A percentile compares a stretch with the other conserved stretches of the same genome.
Conservation (phyloP, 2,113 vertebrate genomes). For the Istiophorus platypterus region DNA sequence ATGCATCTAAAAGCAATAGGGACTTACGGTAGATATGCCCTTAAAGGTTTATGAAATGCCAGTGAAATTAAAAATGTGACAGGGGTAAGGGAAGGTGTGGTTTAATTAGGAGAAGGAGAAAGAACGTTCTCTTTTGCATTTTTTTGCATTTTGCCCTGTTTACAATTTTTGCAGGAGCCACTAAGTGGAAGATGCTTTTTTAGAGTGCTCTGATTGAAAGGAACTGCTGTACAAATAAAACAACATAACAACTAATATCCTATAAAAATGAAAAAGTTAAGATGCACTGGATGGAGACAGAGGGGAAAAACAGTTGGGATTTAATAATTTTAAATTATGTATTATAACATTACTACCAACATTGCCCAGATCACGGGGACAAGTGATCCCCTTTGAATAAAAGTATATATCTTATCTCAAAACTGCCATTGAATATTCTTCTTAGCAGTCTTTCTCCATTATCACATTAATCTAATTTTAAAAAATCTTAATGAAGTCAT, state of each 20-base stretch:
- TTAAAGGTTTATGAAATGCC: slow-evolving; percentile 51
- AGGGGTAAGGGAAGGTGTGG: background rate
- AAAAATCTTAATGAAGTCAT: background rate
- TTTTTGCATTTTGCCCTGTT: slow-evolving; percentile 26
- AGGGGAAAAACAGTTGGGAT: background rate
- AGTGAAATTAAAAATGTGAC: slow-evolving; percentile 39
- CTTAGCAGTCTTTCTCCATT: background rate
- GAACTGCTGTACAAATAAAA: background rate
- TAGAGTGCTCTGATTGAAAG: background rate
- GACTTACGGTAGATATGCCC: slow-evolving; percentile 22
- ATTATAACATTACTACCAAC: background rate
- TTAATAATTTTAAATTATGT: background rate
- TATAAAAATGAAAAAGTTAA: background rate
- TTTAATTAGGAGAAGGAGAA: slow-evolving; percentile 22
- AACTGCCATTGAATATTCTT: too few species aligned
- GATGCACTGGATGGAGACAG: background rate
- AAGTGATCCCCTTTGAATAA: too few species aligned
- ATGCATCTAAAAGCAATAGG: slow-evolving; percentile 19
- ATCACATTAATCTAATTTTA: background rate
- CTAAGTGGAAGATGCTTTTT: background rate
- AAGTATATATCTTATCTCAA: background rate
- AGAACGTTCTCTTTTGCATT: background rate
- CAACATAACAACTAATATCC: background rate
- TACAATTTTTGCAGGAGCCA: background rate
- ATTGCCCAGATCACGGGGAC: background rate